phyloP scores from a whole-genome alignment of 2,888 invertebrate species.

The Deladenus siricidicola region DNA sequence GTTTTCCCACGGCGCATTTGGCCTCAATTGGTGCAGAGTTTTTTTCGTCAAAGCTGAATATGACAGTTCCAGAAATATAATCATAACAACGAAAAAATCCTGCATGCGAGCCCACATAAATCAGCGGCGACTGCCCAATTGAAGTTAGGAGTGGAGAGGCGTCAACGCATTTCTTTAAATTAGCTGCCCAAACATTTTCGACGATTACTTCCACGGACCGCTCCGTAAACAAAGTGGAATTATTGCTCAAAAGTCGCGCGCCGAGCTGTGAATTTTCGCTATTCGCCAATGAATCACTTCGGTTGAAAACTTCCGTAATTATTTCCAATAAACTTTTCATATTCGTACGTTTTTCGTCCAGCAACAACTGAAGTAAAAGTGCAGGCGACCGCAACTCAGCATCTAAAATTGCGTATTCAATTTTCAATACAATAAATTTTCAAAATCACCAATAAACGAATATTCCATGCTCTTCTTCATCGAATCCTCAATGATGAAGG shows the following conservation, averaged over 20 bases:
- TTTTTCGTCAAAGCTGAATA: background rate
- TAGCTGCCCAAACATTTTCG: slow-evolving; percentile 7
- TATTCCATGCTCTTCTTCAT: too few relatives aligned
- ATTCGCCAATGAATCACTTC: too few relatives aligned
- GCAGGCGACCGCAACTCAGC: too few relatives aligned
- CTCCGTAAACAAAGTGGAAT: too few relatives aligned
- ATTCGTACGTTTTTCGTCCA: background rate
- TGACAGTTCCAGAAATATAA: background rate
- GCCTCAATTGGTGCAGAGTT: background rate
- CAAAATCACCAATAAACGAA: too few relatives aligned
- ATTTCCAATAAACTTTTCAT: background rate
- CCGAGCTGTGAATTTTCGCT: too few relatives aligned
- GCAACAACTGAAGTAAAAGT: background rate
- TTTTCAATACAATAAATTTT: too few relatives aligned
- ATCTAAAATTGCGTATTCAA: too few relatives aligned
- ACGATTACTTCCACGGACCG: too few relatives aligned
- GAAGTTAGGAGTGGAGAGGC: slow-evolving; percentile 7
- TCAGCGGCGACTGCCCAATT: too few relatives aligned
- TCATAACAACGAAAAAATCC: background rate
- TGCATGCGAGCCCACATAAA: slow-evolving; percentile 1
- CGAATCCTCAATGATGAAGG: slow-evolving; percentile 1
- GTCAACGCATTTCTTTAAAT: slow-evolving; percentile 17
- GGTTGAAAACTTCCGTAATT: too few relatives aligned
- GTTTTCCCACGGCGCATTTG: background rate
- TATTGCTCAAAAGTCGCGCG: too few relatives aligned